Conservation (phyloP, 2,888 invertebrate genomes). For the Lepidochrysops patricia region DNA sequence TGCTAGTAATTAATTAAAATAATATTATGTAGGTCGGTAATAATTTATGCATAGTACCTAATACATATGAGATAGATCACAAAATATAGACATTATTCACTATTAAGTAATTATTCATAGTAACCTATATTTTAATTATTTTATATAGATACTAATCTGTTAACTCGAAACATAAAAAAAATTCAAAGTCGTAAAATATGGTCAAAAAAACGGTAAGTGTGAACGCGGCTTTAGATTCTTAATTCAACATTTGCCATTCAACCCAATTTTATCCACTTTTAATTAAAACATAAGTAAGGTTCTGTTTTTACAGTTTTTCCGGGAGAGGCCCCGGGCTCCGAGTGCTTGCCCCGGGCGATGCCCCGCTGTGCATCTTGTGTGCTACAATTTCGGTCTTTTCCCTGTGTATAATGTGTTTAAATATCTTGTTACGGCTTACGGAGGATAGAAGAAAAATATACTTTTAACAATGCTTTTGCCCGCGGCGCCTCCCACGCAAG, state of each 20-base stretch:
- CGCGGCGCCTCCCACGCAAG: no score
- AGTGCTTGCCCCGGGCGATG: no score
- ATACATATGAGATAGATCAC: no score
- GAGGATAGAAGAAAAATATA: neutral
- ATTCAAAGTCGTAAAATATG: neutral
- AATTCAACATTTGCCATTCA: constrained; percentile 12
- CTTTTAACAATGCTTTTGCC: neutral
- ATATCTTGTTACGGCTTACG: neutral
- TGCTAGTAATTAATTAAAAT: no score
- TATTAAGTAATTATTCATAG: no score
- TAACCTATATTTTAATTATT: no score
- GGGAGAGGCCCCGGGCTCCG: neutral
- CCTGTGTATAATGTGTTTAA: neutral
- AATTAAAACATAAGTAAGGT: constrained; percentile 13
- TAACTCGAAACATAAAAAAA: no score
- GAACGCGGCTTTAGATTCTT: neutral
- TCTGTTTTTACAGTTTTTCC: constrained; percentile 4
- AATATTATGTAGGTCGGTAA: no score
- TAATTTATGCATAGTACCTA: no score
- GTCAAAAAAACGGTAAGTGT: neutral
- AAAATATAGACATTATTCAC: no score
- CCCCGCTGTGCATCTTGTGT: neutral
- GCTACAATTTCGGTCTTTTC: neutral
- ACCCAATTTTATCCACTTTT: constrained; percentile 11
- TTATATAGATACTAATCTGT: no score